Evolutionary conservation across 2,888 invertebrate species (phyloP).

Genomic region (Onchidella celtica): DNA sequence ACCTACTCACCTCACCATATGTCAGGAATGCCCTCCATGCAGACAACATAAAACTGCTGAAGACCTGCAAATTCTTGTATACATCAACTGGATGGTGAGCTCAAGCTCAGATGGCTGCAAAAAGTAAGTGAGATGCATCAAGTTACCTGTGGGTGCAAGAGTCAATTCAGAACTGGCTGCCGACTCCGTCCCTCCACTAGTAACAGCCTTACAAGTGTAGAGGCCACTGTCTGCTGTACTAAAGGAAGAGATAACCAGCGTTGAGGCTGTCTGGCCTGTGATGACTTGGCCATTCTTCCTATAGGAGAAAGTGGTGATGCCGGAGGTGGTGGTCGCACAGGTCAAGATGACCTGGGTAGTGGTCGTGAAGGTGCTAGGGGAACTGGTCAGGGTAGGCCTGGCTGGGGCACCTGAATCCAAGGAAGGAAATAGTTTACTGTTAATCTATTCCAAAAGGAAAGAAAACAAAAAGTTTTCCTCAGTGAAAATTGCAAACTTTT

Average conservation of each 20-base stretch:
- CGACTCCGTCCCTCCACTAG: background rate
- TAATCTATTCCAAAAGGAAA: too few species aligned
- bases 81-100: too few species aligned
- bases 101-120: too few species aligned
- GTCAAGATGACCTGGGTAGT: background rate
- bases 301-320: slow-evolving; percentile 16
- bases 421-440: too few species aligned
- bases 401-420: slow-evolving; percentile 22
- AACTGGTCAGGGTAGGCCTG: background rate
- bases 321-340: background rate
- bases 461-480: too few species aligned
- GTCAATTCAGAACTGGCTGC: background rate
- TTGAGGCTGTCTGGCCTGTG: background rate
- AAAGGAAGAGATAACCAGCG: background rate
- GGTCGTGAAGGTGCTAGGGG: background rate
- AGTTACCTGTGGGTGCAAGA: background rate
- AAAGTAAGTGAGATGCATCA: too few species aligned
- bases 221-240: background rate
- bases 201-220: slow-evolving; percentile 16
- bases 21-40: too few species aligned
- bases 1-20: too few species aligned
- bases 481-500: too few species aligned
- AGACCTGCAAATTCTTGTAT: too few species aligned
- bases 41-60: too few species aligned
- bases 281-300: background rate